phyloP scores from a whole-genome alignment of 2,113 vertebrate species.

The Eulemur macaco region DNA sequence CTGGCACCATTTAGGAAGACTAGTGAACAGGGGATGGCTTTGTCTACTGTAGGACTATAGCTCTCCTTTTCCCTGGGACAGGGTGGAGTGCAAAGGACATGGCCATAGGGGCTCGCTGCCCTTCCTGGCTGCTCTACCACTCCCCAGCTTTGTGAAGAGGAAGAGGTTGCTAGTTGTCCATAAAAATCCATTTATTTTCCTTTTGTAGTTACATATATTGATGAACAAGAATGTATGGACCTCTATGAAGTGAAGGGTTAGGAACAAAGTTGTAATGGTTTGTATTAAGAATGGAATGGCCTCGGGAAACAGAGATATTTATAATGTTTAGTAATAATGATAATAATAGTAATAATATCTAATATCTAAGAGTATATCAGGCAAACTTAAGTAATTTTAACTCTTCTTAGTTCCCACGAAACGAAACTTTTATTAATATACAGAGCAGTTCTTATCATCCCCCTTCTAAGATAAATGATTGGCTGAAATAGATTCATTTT shows the following conservation, averaged over 20 bases:
- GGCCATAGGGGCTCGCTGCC: fast-evolving
- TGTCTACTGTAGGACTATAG: fast-evolving
- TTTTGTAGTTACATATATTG: fast-evolving
- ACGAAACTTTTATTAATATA: no score
- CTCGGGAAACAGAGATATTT: neutral
- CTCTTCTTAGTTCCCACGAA: neutral
- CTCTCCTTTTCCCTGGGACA: fast-evolving
- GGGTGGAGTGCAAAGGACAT: fast-evolving
- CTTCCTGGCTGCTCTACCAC: fast-evolving
- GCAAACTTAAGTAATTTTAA: neutral
- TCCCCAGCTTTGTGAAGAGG: neutral
- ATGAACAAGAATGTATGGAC: neutral
- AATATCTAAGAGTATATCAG: neutral
- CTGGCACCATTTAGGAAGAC: neutral
- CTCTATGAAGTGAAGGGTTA: neutral
- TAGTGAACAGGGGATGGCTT: fast-evolving
- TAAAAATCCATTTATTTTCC: neutral
- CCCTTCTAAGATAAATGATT: neutral
- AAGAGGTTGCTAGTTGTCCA: neutral
- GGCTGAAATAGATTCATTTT: neutral
- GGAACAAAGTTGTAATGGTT: neutral
- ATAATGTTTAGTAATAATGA: neutral
- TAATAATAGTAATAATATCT: neutral
- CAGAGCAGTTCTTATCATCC: neutral
- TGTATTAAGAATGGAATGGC: neutral